Conservation (phyloP, 2,113 vertebrate genomes). For the Quiscalus mexicanus region DNA sequence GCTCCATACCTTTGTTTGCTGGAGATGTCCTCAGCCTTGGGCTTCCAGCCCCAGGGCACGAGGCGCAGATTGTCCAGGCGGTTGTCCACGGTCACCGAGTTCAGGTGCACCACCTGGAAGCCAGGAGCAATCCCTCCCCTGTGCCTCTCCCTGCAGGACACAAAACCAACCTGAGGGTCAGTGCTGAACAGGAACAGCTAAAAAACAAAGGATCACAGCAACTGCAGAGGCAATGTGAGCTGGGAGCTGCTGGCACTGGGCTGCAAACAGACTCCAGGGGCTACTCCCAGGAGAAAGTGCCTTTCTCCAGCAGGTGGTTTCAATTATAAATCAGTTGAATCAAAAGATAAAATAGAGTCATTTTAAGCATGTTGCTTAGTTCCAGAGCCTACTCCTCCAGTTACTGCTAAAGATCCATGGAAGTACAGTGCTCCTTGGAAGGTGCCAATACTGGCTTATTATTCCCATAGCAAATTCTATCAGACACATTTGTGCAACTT, state of each 20-base stretch:
- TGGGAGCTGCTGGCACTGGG: neutral
- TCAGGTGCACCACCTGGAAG: slow-evolving; percentile 96
- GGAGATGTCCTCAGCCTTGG: slow-evolving; percentile 91
- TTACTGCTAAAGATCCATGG: neutral
- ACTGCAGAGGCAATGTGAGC: fast-evolving
- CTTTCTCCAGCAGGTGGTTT: neutral
- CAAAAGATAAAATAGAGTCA: neutral
- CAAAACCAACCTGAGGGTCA: neutral
- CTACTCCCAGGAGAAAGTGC: neutral
- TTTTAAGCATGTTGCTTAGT: neutral
- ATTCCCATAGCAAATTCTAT: neutral
- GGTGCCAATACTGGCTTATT: neutral
- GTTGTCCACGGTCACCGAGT: slow-evolving; percentile 96
- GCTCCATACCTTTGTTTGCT: slow-evolving; percentile 91
- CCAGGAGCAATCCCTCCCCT: slow-evolving; percentile 93
- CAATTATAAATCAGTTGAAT: neutral
- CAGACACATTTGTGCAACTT: neutral
- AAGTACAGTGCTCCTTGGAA: neutral
- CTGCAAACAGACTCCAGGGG: neutral
- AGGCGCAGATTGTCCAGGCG: slow-evolving; percentile 94
- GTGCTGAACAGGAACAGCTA: fast-evolving
- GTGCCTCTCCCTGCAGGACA: slow-evolving; percentile 89
- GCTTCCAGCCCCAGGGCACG: slow-evolving; percentile 91
- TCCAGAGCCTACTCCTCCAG: neutral
- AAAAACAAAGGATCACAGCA: neutral